Conservation (phyloP, 1,140 invertebrate species). For the Argopecten irradians region DNA sequence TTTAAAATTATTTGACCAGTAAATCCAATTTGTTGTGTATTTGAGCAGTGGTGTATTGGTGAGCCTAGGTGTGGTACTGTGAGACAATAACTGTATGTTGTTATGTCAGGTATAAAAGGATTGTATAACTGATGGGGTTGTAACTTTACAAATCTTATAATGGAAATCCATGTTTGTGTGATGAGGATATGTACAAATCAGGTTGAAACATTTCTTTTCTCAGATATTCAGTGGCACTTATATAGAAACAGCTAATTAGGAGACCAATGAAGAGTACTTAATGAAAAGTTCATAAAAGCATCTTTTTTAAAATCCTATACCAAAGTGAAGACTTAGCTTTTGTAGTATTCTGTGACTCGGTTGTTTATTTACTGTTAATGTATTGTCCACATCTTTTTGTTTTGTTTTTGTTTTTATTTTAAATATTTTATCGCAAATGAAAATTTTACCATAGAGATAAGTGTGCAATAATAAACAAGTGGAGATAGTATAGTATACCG, state of each 20-base stretch:
- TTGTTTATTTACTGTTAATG: background rate
- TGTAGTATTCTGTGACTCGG: background rate
- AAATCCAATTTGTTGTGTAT: too few species aligned
- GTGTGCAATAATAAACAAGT: background rate
- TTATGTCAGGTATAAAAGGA: background rate
- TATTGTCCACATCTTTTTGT: background rate
- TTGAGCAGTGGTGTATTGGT: too few species aligned
- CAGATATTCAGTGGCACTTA: background rate
- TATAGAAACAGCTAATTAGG: background rate
- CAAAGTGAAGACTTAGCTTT: background rate
- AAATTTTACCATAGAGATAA: background rate
- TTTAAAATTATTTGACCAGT: too few species aligned
- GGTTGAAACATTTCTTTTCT: background rate
- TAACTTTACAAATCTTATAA: background rate
- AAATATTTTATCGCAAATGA: background rate
- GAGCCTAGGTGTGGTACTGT: too few species aligned
- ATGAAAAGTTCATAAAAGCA: background rate
- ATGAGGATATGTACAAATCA: background rate
- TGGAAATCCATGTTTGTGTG: conserved; percentile 3
- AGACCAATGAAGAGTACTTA: background rate
- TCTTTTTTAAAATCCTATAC: background rate
- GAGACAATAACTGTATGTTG: background rate
- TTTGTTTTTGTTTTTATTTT: background rate
- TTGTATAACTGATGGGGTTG: background rate
- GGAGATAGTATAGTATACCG: background rate